Evolutionary conservation across 2,888 invertebrate species (phyloP).

Genomic region (Agonopterix arenella): DNA sequence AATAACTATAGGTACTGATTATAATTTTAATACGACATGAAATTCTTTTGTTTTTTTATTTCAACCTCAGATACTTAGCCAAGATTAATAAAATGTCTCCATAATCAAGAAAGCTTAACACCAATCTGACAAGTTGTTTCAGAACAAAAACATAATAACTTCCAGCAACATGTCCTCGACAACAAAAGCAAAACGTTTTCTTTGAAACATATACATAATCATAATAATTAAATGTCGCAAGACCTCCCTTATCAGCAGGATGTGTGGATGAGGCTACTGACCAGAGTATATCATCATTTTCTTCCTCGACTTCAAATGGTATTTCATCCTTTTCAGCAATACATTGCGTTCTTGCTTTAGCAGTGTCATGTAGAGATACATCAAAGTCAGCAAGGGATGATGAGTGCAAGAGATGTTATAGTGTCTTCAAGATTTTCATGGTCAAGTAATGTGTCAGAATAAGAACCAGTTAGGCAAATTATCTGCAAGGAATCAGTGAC

Average conservation of each 20-base stretch:
- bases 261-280: slow-evolving; percentile 46
- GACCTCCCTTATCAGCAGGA: slow-evolving; percentile 46
- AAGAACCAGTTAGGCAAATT: slow-evolving; percentile 71
- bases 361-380: not conserved
- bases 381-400: slow-evolving; percentile 20
- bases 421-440: slow-evolving; percentile 13
- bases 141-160: slow-evolving; percentile 4
- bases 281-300: slow-evolving; percentile 32
- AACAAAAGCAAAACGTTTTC: slow-evolving; percentile 35
- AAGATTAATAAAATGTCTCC: too few species aligned
- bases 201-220: slow-evolving; percentile 55
- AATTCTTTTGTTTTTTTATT: too few species aligned
- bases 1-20: too few species aligned
- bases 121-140: too few species aligned
- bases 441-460: slow-evolving; percentile 44
- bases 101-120: too few species aligned
- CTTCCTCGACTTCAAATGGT: slow-evolving; percentile 10
- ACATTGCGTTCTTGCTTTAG: slow-evolving; percentile 12
- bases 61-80: too few species aligned
- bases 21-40: too few species aligned
- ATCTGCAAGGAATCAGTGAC: slow-evolving; percentile 62
- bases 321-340: not conserved
- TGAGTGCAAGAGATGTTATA: slow-evolving; percentile 4
- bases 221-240: slow-evolving; percentile 66
- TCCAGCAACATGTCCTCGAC: slow-evolving; percentile 5